These are phyloP conservation scores for Cryptocephalus moraei DNA, from an alignment of 2,888 invertebrate species.

Conservation along the genomic window DNA sequence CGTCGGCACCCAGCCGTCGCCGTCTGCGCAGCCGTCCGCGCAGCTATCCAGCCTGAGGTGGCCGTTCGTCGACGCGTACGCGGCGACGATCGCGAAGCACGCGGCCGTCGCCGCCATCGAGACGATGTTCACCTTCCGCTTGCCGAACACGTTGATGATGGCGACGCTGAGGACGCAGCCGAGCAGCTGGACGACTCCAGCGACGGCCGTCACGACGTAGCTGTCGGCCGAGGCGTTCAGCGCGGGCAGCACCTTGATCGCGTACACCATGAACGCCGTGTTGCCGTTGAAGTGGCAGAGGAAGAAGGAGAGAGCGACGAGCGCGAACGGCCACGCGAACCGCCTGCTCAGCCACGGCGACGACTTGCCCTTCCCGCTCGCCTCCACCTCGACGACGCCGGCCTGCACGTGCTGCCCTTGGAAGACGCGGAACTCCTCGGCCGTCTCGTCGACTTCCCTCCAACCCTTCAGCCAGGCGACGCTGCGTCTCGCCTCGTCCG, in stretches of 20 bases:
- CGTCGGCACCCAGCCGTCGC: slow-evolving; percentile 54
- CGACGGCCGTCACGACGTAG: slow-evolving; percentile 62
- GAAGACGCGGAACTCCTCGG: slow-evolving; percentile 49
- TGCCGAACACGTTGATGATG: slow-evolving; percentile 62
- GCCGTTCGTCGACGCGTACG: slow-evolving; percentile 38
- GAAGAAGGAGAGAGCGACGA: slow-evolving; percentile 59
- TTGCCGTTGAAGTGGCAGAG: slow-evolving; percentile 67
- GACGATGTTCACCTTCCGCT: slow-evolving; percentile 55
- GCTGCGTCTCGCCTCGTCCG: slow-evolving; percentile 55
- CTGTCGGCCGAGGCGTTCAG: slow-evolving; percentile 65
- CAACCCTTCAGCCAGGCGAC: slow-evolving; percentile 74
- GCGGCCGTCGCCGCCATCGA: slow-evolving; percentile 57
- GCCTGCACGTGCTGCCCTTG: slow-evolving; percentile 14
- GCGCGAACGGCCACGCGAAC: slow-evolving; percentile 57
- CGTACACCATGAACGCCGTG: slow-evolving; percentile 62
- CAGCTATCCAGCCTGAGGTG: slow-evolving; percentile 19
- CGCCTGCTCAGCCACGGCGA: slow-evolving; percentile 46
- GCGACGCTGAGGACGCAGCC: slow-evolving; percentile 56
- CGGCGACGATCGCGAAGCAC: slow-evolving; percentile 52
- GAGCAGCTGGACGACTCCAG: slow-evolving; percentile 60
- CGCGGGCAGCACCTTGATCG: slow-evolving; percentile 62
- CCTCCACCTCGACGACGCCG: not conserved
- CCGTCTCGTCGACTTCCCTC: slow-evolving; percentile 52
- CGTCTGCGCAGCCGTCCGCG: not conserved
- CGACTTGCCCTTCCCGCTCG: no score